Base-by-base conservation (phyloP, 2,888 invertebrate species). In the Empis livida region DNA sequence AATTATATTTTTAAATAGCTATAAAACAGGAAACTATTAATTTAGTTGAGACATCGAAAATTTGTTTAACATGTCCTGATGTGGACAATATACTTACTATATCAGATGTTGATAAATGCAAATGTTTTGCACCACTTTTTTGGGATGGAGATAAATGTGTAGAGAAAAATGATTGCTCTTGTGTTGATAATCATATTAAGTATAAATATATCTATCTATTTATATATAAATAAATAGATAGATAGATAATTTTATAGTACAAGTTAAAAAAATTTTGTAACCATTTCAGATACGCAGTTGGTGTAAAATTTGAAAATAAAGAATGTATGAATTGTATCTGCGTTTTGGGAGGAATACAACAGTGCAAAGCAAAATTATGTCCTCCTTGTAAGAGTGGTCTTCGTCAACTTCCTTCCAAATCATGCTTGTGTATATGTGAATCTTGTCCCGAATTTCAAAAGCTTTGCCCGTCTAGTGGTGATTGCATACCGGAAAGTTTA, bases 281-380 rank as follows among this genome's bases (percentile, higher is more conserved):
- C 62, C 42, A n/a, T 42, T 46, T 17, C 17, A 84, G 82, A n/a
- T 85, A 86, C 61, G 70, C 78, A 1, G 80, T 87, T 37, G 87
- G 87, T 0, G 74, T 79, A 0, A 70, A 74, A 13, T 89, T 80
- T 62, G 77, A 81, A 54, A 82, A 80, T 39, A 75, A 78, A 10
- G 77, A 82, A 53, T 92, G 92, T 60, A 77, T 82, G 52, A 79
- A 84, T 55, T 92, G 92, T 59, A 72, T 81, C 40, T 92, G 92
- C 61, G 77, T 81, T 53, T 61, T 89, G 35, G 83, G 84, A 20
- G 90, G 91, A 11, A 69, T 77, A 23, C 66, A 81, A 0, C 73
- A 76, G 55, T 92, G 92, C 61, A 72, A 73, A 39, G 78, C 80
- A 3, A 82, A 82, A 58, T 76, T 73, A 54, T 80, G 88, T 58